Conservation (phyloP, 2,797 vertebrate genomes). For the Coccyzus lansbergi region DNA sequence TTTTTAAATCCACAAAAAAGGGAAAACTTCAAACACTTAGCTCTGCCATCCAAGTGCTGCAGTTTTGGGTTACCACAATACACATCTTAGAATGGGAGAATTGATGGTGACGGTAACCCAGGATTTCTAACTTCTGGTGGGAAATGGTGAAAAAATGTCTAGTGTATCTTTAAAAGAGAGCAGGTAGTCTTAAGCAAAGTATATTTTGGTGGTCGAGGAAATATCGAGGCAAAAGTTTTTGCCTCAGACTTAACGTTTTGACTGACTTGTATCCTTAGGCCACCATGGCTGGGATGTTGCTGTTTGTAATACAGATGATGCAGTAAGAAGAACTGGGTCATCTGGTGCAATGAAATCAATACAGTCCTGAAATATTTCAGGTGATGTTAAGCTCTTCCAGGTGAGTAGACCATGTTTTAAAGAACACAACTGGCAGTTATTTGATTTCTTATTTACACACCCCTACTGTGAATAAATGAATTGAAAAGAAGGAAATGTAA, state of each 20-base stretch:
- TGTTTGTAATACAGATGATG: rapidly evolving
- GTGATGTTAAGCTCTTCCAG: not conserved
- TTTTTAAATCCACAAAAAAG: conserved; percentile 39
- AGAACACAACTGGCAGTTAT: rapidly evolving
- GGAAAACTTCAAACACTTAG: not conserved
- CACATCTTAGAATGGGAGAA: not conserved
- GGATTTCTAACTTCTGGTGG: not conserved
- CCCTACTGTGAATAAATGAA: not conserved
- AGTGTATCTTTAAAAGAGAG: not conserved
- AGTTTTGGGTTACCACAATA: not conserved
- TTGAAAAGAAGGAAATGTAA: not conserved
- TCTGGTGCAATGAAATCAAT: not conserved
- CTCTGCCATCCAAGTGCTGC: not conserved
- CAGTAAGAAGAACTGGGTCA: not conserved
- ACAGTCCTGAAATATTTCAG: not conserved
- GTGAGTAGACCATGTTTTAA: not conserved
- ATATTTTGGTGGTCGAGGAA: not conserved
- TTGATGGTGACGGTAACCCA: not conserved
- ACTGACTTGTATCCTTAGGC: rapidly evolving
- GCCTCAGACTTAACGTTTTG: not conserved
- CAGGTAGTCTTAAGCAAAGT: not conserved
- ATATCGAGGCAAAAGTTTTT: not conserved
- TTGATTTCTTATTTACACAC: not conserved
- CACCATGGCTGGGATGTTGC: rapidly evolving
- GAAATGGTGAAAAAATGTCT: not conserved